Evolutionary conservation across 2,113 vertebrate species (phyloP).

Genomic region (Xyliphius kryptos): DNA sequence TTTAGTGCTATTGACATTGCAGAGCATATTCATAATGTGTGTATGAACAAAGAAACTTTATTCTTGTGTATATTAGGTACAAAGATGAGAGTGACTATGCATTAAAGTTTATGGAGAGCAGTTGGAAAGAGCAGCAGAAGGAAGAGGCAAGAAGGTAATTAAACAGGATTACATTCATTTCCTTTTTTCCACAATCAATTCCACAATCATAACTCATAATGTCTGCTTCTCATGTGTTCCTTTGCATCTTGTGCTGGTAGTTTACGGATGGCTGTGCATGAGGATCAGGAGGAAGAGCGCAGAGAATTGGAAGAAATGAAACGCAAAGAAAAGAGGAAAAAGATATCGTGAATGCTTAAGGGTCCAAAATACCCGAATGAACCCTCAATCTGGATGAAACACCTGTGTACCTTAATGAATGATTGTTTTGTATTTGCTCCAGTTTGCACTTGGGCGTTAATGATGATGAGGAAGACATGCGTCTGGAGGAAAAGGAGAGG

Average conservation of each 20-base stretch:
- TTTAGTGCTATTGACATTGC: too few relatives aligned
- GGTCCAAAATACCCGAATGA: too few relatives aligned
- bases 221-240: conserved; percentile 16
- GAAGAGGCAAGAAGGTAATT: conserved; percentile 91
- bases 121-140: conserved; percentile 91
- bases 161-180: background rate
- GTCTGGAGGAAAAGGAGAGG: conserved; percentile 44
- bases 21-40: too few relatives aligned
- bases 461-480: conserved; percentile 47
- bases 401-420: conserved; percentile 24
- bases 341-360: conserved; percentile 53
- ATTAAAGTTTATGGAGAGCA: conserved; percentile 96
- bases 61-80: conserved; percentile 84
- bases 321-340: conserved; percentile 73
- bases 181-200: background rate
- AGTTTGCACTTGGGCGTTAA: conserved; percentile 47
- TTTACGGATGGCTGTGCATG: conserved; percentile 79
- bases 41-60: too few relatives aligned
- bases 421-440: conserved; percentile 32
- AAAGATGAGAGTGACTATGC: conserved; percentile 97
- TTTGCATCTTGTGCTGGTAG: conserved; percentile 52
- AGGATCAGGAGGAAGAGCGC: conserved; percentile 81
- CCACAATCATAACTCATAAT: conserved; percentile 18
- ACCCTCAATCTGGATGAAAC: background rate
- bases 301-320: conserved; percentile 77